Evolutionary conservation across 2,888 invertebrate genomes (phyloP), one percentile per base, ranked within the genome.

Genomic region (Xanthorhoe spadicearia): DNA sequence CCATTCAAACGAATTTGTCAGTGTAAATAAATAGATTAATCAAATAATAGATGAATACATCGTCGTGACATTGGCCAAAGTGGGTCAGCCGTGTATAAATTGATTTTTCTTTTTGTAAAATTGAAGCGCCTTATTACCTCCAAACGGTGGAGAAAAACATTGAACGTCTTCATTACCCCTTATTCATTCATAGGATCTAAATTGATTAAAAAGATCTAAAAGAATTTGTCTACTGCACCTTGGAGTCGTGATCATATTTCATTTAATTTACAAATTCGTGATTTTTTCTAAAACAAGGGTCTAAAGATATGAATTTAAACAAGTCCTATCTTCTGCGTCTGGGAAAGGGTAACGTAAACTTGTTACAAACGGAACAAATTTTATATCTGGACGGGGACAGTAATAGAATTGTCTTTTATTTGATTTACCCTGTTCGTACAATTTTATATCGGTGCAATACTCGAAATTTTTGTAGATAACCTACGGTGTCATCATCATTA

Each of bases 361-460:
- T 68, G 75, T 74, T 75, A 80, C 74, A 71, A 78, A 74, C 66
- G 71, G 79, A 84, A 83, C 77, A 79, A 80, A 86, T 86, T 83
- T 83, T 84, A 86, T 85, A 86, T 85, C 81, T 83, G 85, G 83
- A 84, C 83, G 75, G 84, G 85, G 81, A 78, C 83, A 73, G 84
- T 92, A 90, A 92, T 85, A 80, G 79, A 87, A 91, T 92, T 90
- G 88, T 86, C 86, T 91, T 86, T 91, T 90, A 92, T 90, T 90
- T 87, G 90, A 90, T 91, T 91, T 91, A 73, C 83, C 23, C 78
- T 86, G 61, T 61, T 56, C 85, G 83, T 84, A 84, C 83, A 83
- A 86, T 88, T 89, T 89, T 88, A 88, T 87, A 79, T 83, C 81
- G 77, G 72, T 83, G 84, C 84, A 86, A 89, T 87, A 85, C 86